Evolutionary conservation across 1,140 invertebrate genomes (phyloP), one percentile per base, ranked within the genome.

Genomic region (Drosophila albomicans): DNA sequence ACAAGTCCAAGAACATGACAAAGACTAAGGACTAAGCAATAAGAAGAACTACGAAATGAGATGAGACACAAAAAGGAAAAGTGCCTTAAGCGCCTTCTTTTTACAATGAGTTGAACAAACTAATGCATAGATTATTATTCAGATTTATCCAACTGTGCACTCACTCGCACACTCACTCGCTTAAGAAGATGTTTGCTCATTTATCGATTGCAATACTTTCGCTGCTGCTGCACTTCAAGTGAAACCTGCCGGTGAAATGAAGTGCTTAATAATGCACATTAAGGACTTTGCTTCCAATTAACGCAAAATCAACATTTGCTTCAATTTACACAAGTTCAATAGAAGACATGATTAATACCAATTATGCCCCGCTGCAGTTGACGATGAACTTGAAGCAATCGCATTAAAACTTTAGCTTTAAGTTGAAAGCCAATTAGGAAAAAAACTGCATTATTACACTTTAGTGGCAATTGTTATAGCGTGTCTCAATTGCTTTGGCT

Each of bases 1-100:
- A 59, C 13, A 52, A 45, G 64, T 25, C 20, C 52, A 68, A 63
- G 48, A 62, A 51, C 73, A 63, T 3, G 20, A 46, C 54, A 82
- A 72, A 66, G 51, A 45, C 35, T 15, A 46, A 7, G 35, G 10
- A 38, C 10, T 8, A 10, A 2, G 49, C 20, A 25, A 25, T 25
- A 41, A 52, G 7, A 25, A 15, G 20, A 54, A 28, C 25, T 46
- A n/a, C 58, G 32, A 46, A 28, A n/a, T 61, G 25, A 46, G 35
- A 51, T 6, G 20, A 51, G 10, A 8, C 20, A 11, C 6, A 25
- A 25, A 25, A 25, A 25, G 15, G 15, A 48, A 7, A 16, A 6
- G 7, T 3, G 49, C 11, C 49, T 15, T 30, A 38, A 56, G 30
- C 30, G 49, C 13, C 25, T 52, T n/a, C 49, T 30, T 30, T 30